Base-by-base conservation (phyloP, 2,888 invertebrate genomes). In the Agelastica alni region DNA sequence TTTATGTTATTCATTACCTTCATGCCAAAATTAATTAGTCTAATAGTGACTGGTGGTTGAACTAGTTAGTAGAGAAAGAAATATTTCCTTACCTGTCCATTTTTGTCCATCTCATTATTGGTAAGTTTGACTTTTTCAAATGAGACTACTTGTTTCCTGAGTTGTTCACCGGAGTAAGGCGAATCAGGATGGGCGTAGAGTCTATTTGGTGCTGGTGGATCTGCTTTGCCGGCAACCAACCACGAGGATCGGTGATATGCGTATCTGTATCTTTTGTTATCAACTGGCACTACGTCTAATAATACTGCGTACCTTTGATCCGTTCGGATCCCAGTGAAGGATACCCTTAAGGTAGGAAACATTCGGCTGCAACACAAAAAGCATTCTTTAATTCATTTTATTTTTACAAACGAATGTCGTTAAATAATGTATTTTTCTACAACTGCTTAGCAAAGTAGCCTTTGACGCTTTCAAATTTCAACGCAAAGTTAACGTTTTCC, bases 41-140 rank as follows among this genome's bases (percentile, higher is more conserved):
- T n/a, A n/a, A n/a, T n/a, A n/a, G n/a, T n/a, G n/a, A n/a, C n/a
- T n/a, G n/a, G n/a, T n/a, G n/a, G n/a, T n/a, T n/a, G n/a, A n/a
- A n/a, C n/a, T n/a, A n/a, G n/a, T n/a, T n/a, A n/a, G n/a, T n/a
- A n/a, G n/a, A n/a, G n/a, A n/a, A n/a, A n/a, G n/a, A n/a, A n/a
- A n/a, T n/a, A n/a, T 5, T 4, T 32, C 69, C 82, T 81, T 74
- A 88, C 88, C 79, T 89, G 87, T 66, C 87, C 87, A 64, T 85
- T 83, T 70, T 86, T 87, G 74, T 88, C 88, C 83, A 89, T 84
- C 76, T 90, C 89, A 76, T 91, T 91, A 77, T 91, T 91, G 66
- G 91, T 91, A 55, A 91, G 81, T 73, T 91, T 91, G 68, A 90
- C 86, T 77, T 91, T 91, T 75, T 91, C 91, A 77, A 91, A 91